phyloP scores from a whole-genome alignment of 2,888 invertebrate species.

The Nematopogon swammerdamellus region DNA sequence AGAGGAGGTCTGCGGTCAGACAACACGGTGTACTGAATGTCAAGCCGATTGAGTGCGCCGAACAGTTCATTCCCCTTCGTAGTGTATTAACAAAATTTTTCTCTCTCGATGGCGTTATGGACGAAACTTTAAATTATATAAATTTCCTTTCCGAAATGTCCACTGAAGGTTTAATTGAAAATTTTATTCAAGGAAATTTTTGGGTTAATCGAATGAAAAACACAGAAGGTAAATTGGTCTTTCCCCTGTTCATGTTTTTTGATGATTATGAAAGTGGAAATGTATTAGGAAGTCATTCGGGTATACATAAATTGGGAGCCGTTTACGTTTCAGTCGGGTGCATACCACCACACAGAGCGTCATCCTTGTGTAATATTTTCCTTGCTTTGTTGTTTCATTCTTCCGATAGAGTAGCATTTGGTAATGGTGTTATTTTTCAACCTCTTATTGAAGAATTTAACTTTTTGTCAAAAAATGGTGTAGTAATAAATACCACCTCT shows the following conservation, averaged over 20 bases:
- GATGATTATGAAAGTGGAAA: conserved; percentile 13
- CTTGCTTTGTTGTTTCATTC: background rate
- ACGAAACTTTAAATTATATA: background rate
- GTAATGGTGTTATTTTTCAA: background rate
- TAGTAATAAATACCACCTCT: background rate
- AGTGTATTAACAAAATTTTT: background rate
- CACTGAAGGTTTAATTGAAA: background rate
- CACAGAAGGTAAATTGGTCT: background rate
- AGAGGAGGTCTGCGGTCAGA: too few relatives aligned
- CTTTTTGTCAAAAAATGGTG: background rate
- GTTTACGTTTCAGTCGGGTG: conserved; percentile 12
- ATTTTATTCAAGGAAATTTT: background rate
- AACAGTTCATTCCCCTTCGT: background rate
- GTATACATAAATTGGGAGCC: conserved; percentile 10
- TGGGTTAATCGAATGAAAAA: background rate
- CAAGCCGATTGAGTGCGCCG: background rate
- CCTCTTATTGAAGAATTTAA: background rate
- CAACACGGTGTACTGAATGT: background rate
- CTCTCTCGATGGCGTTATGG: background rate
- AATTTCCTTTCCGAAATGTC: background rate
- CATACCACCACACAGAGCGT: conserved; percentile 10
- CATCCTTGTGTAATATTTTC: conserved; percentile 10
- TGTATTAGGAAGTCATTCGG: conserved; percentile 9
- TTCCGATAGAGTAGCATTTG: background rate
- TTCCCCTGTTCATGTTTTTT: conserved; percentile 11